phyloP scores from a whole-genome alignment of 2,888 invertebrate genomes.

The Alentia gelatinosa region DNA sequence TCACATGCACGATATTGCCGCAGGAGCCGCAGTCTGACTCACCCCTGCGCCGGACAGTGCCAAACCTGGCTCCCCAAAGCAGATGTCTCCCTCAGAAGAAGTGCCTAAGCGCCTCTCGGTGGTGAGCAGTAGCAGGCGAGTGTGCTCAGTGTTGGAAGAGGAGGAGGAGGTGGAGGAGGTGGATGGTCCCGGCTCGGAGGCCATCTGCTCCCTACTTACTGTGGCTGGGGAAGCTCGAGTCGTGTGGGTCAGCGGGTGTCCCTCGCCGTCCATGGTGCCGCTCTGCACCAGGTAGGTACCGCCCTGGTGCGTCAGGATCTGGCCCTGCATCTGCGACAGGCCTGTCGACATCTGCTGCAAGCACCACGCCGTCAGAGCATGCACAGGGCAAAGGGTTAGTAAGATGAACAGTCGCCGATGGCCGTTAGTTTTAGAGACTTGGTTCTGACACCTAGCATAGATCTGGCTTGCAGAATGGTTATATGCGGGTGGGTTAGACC shows the following conservation, averaged over 20 bases:
- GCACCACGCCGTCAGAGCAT: conserved; percentile 47
- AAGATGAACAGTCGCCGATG: not conserved
- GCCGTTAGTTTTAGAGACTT: not conserved
- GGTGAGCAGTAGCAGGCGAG: conserved; percentile 52
- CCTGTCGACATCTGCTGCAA: conserved; percentile 55
- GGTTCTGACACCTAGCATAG: conserved; percentile 2
- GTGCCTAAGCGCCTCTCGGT: conserved; percentile 50
- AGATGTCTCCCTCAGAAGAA: conserved; percentile 46
- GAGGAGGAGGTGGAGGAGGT: conserved; percentile 47
- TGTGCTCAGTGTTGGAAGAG: conserved; percentile 50
- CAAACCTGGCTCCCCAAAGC: conserved; percentile 52
- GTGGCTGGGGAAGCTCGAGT: conserved; percentile 94
- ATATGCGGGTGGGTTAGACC: not conserved
- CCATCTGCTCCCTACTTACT: conserved; percentile 84
- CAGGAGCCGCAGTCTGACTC: conserved; percentile 34
- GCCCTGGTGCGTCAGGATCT: conserved; percentile 79
- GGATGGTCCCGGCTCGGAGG: conserved; percentile 34
- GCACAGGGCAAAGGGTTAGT: conserved; percentile 17
- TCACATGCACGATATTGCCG: conserved; percentile 23
- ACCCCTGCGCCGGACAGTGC: conserved; percentile 26
- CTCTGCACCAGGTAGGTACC: conserved; percentile 85
- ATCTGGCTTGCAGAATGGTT: not conserved
- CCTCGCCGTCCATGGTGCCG: conserved; percentile 83
- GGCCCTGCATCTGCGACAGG: conserved; percentile 62
- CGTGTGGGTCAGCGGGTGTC: conserved; percentile 87